phyloP scores from a whole-genome alignment of 2,113 vertebrate genomes.

The Protobothrops mucrosquamatus region DNA sequence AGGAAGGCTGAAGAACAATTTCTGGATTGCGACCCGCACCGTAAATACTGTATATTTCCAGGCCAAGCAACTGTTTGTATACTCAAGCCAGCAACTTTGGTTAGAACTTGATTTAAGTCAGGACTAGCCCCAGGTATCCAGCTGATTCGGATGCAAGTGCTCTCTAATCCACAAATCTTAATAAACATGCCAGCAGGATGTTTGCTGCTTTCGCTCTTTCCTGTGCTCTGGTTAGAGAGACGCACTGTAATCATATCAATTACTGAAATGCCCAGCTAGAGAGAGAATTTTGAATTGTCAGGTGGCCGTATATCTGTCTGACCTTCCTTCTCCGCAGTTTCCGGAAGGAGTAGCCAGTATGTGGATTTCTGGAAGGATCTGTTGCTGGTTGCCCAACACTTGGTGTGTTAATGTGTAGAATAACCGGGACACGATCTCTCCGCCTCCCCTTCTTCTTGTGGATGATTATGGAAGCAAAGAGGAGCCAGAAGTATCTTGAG shows the following conservation, averaged over 20 bases:
- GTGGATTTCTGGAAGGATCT: not conserved
- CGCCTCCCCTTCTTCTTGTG: not conserved
- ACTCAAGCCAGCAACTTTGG: not conserved
- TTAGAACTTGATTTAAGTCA: not conserved
- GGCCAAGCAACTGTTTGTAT: no score
- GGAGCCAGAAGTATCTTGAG: not conserved
- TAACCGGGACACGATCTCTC: not conserved
- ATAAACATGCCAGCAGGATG: not conserved
- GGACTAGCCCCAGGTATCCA: not conserved
- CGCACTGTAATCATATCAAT: not conserved
- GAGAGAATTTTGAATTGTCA: not conserved
- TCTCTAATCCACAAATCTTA: not conserved
- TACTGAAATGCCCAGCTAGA: not conserved
- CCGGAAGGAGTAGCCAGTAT: not conserved
- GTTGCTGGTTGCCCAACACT: not conserved
- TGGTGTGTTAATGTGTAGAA: not conserved
- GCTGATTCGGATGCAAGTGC: not conserved
- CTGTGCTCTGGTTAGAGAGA: not conserved
- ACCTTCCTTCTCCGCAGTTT: not conserved
- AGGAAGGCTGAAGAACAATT: not conserved
- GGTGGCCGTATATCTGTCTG: not conserved
- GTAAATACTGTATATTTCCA: not conserved
- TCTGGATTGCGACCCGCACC: not conserved
- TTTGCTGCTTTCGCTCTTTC: not conserved
- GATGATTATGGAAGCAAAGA: not conserved